Evolutionary conservation across 1,140 invertebrate species (phyloP), one percentile per base, ranked within the genome.

Genomic region (Radopholus similis): DNA sequence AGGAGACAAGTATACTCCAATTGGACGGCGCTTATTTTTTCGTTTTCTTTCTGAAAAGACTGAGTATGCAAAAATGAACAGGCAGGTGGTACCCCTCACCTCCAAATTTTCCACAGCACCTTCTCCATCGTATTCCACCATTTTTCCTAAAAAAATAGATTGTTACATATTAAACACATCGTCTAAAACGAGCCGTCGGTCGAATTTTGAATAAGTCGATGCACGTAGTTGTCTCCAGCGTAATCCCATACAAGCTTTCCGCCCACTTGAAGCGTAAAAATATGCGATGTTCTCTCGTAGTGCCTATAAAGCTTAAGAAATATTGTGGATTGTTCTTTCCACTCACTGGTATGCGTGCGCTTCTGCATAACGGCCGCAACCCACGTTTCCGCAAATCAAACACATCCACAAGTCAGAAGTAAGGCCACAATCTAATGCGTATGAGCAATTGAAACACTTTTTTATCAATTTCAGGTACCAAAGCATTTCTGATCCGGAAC

Each of bases 231-330:
- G 26, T 75, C 73, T 5, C 71, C 71, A 18, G 90, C 91, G 84
- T 97, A 97, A 83, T 97, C 96, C 96, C 96, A 99, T 0, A 99
- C 96, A 49, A 92, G 85, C 80, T 95, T 93, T 49, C 91, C 94
- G 0, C 91, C 93, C 35, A 98, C 83, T 82, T 97, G 92, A 87
- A 98, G 88, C 26, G 94, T 91, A 80, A 95, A 99, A 40, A 93
- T 96, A 82, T 99, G 96, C 71, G 93, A 90, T 0, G 95, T 96
- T 49, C 91, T 89, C 54, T 90, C 85, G 84, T 95, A 98, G 84
- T 99, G 96, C 70, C 90, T 89, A 72, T 72, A 85, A 83, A 77
- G 51, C 64, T 30, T 37, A 70, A 18, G 35, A 6, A 37, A 37
- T 11, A 47, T 18, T 13, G 11, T 42, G 18, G 38, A 1, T 42